Base-by-base conservation (phyloP, 2,113 vertebrate species). In the Bolborhynchus lineola region DNA sequence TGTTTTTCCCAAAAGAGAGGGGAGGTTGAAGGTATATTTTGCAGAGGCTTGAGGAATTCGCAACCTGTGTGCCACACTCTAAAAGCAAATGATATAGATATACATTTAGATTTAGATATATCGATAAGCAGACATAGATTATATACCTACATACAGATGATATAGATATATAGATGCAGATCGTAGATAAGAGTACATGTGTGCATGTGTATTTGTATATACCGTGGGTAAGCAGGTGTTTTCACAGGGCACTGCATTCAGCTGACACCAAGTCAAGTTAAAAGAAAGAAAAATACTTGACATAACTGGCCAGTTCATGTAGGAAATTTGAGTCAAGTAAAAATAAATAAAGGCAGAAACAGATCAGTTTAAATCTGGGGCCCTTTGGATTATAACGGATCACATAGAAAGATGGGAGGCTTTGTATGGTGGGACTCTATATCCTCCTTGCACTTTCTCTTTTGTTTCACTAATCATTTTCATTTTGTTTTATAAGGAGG, bases 201-300 rank as follows among this genome's bases (percentile, higher is more conserved):
- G 31, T 72, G 35, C 42, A n/a, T 57, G 33, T 13, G 23, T 31
- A 7, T 65, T 37, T 88, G 87, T 82, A 35, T 65, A 76, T 28
- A 91, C 87, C 95, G 90, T 87, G 93, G 93, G 95, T 86, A 92
- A 92, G 94, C 92, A 95, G 95, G 95, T 95, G 96, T 94, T 97
- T 91, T 92, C 76, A 84, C 64, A 87, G 91, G 76, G 84, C 52
- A 78, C n/a, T 91, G 85, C 86, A 92, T 94, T 95, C 87, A 92
- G 91, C 90, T 87, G 91, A 94, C 86, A 71, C 90, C 59, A 91
- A 68, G 86, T 47, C 52, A 79, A 39, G 77, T 91, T 92, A 69
- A 95, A 96, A 91, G 95, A 93, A 95, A 90, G 78, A 76, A 93
- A 95, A 93, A 97, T 83, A 95, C 79, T 93, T 96, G 90, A 87